These are phyloP conservation scores for Sebastes aleutianus DNA, from an alignment of 2,797 vertebrate genomes.

Conservation along the genomic window DNA sequence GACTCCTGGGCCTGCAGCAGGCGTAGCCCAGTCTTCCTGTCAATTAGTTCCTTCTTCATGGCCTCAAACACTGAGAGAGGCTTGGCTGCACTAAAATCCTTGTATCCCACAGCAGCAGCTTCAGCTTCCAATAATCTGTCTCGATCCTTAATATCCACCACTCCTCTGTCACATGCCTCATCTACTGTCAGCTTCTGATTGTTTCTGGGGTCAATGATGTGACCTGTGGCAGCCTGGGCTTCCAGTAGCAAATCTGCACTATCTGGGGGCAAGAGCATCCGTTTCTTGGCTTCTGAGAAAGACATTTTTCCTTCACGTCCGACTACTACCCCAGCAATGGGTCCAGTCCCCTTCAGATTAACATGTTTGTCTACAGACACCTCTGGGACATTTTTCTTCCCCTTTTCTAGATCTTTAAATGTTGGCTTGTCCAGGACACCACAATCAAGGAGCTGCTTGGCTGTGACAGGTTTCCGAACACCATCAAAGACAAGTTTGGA, in stretches of 20 bases:
- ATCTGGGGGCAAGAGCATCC: conserved; percentile 22
- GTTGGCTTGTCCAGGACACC: conserved; percentile 76
- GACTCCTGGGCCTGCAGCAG: conserved; percentile 91
- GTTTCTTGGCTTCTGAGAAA: conserved; percentile 89
- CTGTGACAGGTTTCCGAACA: conserved; percentile 84
- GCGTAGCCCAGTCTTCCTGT: conserved; percentile 84
- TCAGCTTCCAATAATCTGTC: conserved; percentile 89
- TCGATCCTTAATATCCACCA: conserved; percentile 86
- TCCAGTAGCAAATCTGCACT: conserved; percentile 87
- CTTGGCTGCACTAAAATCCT: conserved; percentile 85
- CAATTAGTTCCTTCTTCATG: conserved; percentile 88
- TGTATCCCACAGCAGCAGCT: conserved; percentile 89
- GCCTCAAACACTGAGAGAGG: conserved; percentile 88
- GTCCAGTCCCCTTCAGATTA: conserved; percentile 87
- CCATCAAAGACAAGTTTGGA: conserved; percentile 73
- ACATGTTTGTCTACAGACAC: conserved; percentile 81
- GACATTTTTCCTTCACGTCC: conserved; percentile 84
- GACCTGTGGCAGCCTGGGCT: conserved; percentile 93
- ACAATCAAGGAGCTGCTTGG: conserved; percentile 82
- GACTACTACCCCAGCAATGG: conserved; percentile 85
- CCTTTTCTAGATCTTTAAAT: conserved; percentile 87
- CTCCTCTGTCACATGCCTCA: conserved; percentile 85
- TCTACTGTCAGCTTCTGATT: conserved; percentile 89
- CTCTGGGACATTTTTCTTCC: conserved; percentile 87
- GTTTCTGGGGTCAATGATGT: conserved; percentile 87